A percentile compares a stretch with the other conserved stretches of the same genome.
Evolutionary conservation across 2,797 vertebrate genomes (phyloP).

Genomic region (Phoebastria nigripes): DNA sequence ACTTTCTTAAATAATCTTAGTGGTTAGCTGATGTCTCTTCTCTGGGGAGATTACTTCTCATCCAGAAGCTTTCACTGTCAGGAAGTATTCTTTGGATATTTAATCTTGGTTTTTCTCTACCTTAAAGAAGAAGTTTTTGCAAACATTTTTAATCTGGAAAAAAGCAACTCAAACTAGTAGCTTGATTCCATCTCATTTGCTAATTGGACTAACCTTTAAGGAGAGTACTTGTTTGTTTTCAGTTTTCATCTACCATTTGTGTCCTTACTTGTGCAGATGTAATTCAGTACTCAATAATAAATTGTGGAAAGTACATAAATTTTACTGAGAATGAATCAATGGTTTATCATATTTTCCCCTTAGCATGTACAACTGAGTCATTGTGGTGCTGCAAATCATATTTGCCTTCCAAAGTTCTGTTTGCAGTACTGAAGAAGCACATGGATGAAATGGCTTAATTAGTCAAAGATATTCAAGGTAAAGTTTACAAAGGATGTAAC

Average conservation of each 20-base stretch:
- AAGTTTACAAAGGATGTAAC: conserved; percentile 38
- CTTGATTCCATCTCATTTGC: background rate
- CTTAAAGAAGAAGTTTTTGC: background rate
- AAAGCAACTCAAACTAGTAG: background rate
- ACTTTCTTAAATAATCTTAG: background rate
- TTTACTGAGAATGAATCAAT: conserved; percentile 33
- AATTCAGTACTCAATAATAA: background rate
- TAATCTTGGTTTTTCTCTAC: background rate
- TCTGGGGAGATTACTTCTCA: background rate
- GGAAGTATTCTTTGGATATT: background rate
- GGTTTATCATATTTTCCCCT: conserved; percentile 5
- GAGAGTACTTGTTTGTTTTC: background rate
- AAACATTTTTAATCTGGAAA: background rate
- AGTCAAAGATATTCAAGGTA: conserved; percentile 52
- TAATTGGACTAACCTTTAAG: conserved; percentile 32
- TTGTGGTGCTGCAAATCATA: conserved; percentile 17
- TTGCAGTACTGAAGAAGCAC: conserved; percentile 46
- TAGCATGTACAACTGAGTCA: background rate
- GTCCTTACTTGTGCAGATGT: background rate
- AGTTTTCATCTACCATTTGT: background rate
- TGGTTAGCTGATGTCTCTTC: background rate
- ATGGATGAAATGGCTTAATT: conserved; percentile 55
- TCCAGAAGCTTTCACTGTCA: background rate
- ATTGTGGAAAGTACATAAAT: background rate
- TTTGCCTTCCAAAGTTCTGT: conserved; percentile 33